Conservation (phyloP, 2,888 invertebrate genomes). For the Prenolepis imparis region DNA sequence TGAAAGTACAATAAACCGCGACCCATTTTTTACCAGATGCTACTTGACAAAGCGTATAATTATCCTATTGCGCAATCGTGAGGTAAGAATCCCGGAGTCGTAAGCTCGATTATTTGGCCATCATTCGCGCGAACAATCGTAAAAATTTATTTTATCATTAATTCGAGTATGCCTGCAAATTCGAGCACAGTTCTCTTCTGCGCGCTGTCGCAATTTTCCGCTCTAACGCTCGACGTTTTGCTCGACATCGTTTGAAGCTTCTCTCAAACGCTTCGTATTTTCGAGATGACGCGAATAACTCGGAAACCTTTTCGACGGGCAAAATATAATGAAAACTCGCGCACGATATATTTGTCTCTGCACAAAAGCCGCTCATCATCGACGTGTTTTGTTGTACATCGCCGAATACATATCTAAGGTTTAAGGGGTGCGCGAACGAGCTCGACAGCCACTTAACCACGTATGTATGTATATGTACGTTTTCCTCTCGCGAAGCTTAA, state of each 20-base stretch:
- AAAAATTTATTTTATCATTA: slow-evolving; percentile 1
- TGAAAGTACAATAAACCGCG: slow-evolving; percentile 31
- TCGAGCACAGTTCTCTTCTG: background rate
- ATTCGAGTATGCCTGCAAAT: background rate
- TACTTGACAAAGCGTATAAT: slow-evolving; percentile 19
- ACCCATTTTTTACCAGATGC: slow-evolving; percentile 22
- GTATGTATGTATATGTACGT: background rate
- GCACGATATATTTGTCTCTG: background rate
- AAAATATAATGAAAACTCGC: slow-evolving; percentile 21
- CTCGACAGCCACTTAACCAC: slow-evolving; percentile 48
- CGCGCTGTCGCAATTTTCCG: background rate
- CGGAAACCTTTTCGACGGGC: background rate
- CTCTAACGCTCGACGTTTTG: background rate
- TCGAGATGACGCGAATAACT: background rate
- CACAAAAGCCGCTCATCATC: background rate
- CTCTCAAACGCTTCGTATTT: background rate
- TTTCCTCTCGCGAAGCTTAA: slow-evolving; percentile 29
- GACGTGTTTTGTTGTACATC: background rate
- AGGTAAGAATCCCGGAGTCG: background rate
- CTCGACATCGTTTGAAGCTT: background rate
- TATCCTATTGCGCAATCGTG: slow-evolving; percentile 5
- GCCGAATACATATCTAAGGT: background rate
- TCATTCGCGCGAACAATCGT: background rate
- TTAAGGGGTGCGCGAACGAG: background rate
- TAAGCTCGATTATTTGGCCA: background rate